phyloP scores from a whole-genome alignment of 2,113 vertebrate genomes.

The Campylomormyrus tamandua region DNA sequence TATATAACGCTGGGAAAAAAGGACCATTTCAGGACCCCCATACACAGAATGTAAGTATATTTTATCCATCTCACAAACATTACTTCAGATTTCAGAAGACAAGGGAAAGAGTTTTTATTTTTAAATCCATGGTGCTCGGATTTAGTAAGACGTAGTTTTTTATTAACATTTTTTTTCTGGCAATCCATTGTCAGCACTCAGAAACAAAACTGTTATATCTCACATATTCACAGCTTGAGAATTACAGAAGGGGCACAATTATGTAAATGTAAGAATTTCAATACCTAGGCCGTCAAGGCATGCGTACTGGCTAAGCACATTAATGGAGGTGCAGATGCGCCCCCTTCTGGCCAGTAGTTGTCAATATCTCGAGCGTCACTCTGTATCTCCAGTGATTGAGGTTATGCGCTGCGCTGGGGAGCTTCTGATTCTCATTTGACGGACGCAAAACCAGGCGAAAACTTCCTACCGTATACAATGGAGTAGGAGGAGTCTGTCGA shows the following conservation, averaged over 20 bases:
- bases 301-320: not conserved
- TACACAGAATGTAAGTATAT: not conserved
- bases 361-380: not conserved
- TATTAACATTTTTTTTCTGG: not conserved
- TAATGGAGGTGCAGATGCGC: constrained; percentile 41
- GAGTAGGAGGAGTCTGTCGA: not conserved
- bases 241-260: not conserved
- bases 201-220: not conserved
- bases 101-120: not conserved
- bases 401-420: not conserved
- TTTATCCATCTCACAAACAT: not conserved
- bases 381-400: not conserved
- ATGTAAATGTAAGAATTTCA: not conserved
- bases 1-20: not conserved
- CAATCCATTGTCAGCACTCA: not conserved
- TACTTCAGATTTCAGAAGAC: not conserved
- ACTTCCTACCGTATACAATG: not conserved
- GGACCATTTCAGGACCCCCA: not conserved
- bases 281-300: not conserved
- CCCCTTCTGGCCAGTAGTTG: constrained; percentile 41
- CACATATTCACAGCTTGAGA: not conserved
- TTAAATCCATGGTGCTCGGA: not conserved
- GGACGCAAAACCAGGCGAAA: not conserved
- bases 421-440: not conserved
- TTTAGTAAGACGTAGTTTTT: not conserved